Evolutionary conservation across 2,113 vertebrate species (phyloP).

Genomic region (Xyrauchen texanus): DNA sequence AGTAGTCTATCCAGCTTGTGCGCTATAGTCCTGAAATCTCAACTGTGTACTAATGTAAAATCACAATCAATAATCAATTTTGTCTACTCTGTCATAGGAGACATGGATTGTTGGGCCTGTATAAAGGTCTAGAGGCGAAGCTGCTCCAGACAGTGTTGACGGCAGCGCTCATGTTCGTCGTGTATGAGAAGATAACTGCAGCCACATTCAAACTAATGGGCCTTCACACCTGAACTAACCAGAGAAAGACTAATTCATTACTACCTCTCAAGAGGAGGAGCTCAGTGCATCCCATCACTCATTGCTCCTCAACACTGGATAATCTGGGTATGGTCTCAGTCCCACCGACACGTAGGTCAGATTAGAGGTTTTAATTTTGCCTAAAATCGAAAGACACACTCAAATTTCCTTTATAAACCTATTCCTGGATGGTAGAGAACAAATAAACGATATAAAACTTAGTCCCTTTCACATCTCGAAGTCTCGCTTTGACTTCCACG

Average conservation of each 20-base stretch:
- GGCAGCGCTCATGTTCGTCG: conserved; percentile 80
- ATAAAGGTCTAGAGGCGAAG: conserved; percentile 82
- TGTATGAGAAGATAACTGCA: conserved; percentile 78
- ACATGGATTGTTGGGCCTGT: conserved; percentile 70
- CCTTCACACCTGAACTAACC: conserved; percentile 53
- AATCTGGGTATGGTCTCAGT: background rate
- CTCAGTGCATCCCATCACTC: background rate
- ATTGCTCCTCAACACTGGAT: background rate
- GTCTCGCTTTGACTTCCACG: too few species aligned
- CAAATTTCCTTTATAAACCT: too few species aligned
- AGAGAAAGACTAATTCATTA: background rate
- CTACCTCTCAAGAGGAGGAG: conserved; percentile 48
- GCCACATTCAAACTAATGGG: conserved; percentile 79
- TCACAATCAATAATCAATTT: too few species aligned
- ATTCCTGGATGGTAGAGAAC: too few species aligned
- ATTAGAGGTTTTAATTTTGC: too few species aligned
- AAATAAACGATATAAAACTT: too few species aligned
- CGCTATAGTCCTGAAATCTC: too few species aligned
- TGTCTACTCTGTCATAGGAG: conserved; percentile 58
- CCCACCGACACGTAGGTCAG: too few species aligned
- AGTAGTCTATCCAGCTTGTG: too few species aligned
- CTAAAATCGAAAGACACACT: too few species aligned
- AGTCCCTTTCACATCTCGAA: too few species aligned
- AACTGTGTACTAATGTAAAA: too few species aligned
- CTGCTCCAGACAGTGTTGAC: conserved; percentile 80